These are phyloP conservation scores for Polypedilum pembai DNA, from an alignment of 1,140 invertebrate genomes.

Conservation along the genomic window DNA sequence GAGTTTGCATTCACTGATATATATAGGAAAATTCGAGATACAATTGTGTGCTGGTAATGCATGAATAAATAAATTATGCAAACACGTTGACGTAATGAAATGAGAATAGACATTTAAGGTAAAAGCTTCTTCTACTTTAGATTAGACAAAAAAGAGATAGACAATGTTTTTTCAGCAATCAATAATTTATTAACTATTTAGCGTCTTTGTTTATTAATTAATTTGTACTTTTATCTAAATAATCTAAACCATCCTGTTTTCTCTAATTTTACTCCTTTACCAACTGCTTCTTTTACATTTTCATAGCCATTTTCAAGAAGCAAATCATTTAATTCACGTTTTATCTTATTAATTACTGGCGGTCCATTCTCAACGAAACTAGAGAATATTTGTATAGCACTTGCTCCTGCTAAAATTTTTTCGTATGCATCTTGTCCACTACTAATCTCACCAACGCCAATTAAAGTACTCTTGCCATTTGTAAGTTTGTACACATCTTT, in stretches of 20 bases:
- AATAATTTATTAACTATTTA: not conserved
- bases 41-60: too few species aligned
- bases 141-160: too few species aligned
- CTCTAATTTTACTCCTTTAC: slow-evolving; percentile 44
- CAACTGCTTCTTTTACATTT: slow-evolving; percentile 52
- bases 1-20: too few species aligned
- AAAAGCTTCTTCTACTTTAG: too few species aligned
- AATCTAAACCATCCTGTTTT: not conserved
- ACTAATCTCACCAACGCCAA: slow-evolving; percentile 75
- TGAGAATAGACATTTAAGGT: too few species aligned
- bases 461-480: slow-evolving; percentile 58
- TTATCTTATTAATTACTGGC: slow-evolving; percentile 63
- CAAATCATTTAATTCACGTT: slow-evolving; percentile 67
- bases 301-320: slow-evolving; percentile 50
- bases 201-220: not conserved
- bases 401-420: slow-evolving; percentile 82
- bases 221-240: slow-evolving; percentile 8
- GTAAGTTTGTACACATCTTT: slow-evolving; percentile 77
- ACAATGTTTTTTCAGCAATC: not conserved
- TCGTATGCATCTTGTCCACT: slow-evolving; percentile 77
- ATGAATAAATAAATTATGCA: too few species aligned
- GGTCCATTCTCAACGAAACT: slow-evolving; percentile 72
- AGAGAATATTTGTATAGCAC: slow-evolving; percentile 78
- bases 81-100: too few species aligned
- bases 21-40: too few species aligned